Base-by-base conservation (phyloP, 2,113 vertebrate species). In the Carlito syrichta region DNA sequence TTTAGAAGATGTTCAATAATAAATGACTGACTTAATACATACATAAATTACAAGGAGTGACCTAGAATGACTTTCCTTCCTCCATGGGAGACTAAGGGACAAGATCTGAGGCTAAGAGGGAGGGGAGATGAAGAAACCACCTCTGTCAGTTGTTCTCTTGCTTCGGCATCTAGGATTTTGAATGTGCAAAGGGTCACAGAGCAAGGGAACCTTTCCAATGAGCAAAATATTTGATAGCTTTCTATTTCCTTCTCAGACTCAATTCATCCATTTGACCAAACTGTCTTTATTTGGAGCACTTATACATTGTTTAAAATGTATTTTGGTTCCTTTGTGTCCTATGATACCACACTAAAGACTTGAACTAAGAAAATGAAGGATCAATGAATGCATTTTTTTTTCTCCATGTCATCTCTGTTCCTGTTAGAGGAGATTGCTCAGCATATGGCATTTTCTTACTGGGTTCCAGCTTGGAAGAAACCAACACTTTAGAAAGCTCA, bases 1-100 rank as follows among this genome's bases (percentile, higher is more conserved):
- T 96, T 83, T 76, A 68, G 74, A 91, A 97, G 89, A 92, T 54
- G 17, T 5, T 68, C 50, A 63, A 9, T 89, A 86, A 92, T 54
- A 35, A 96, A 43, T 58, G 43, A 13, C 38, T 52, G 22, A 79
- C 50, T 91, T 48, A 50, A n/a, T 54, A 68, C 1, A 23, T n/a
- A 48, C 32, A 13, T 93, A 43, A 90, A 17, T 68, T 73, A 78
- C 10, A 45, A 85, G 14, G 35, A 81, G 16, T 38, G 62, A 22
- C 62, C 78, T 73, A 85, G 38, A 94, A 81, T 86, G 63, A 11
- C 9, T 89, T 86, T 89, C 4, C 43, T 52, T 25, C 19, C 7
- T 82, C 79, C 52, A 0, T 3, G 62, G 74, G 82, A 93, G 48
- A 48, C 12, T 43, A 11, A 74, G 25, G 73, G 22, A 69, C 5